Evolutionary conservation across 2,797 vertebrate genomes (phyloP).

Genomic region (Delichon dasypus): DNA sequence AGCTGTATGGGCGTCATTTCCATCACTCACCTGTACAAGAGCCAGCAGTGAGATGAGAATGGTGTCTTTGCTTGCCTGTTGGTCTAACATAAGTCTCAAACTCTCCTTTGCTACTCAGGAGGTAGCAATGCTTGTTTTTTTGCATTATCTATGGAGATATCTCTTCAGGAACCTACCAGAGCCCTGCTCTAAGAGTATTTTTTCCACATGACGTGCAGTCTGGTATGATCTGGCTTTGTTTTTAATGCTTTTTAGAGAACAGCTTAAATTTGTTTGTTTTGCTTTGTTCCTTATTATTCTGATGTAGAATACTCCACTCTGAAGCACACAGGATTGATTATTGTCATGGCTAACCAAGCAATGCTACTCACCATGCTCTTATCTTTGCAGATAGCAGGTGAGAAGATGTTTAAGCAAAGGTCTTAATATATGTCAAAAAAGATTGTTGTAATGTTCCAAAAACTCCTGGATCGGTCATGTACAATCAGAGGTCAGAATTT

Average conservation of each 20-base stretch:
- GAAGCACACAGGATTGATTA: neutral
- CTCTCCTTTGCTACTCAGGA: neutral
- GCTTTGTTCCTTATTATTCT: neutral
- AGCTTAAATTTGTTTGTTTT: neutral
- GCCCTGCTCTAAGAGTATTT: neutral
- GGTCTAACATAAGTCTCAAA: neutral
- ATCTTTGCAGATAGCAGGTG: neutral
- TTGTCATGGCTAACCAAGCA: neutral
- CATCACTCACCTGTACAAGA: neutral
- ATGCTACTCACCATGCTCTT: neutral
- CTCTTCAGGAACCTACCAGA: neutral
- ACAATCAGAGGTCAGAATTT: neutral
- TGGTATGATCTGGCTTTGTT: neutral
- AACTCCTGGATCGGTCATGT: neutral
- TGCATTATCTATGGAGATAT: neutral
- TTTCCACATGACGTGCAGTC: neutral
- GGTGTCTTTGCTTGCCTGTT: neutral
- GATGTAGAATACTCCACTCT: neutral
- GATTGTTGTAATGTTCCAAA: neutral
- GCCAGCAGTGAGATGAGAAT: neutral
- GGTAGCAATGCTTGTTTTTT: neutral
- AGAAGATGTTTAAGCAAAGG: neutral
- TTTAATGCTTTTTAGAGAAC: neutral
- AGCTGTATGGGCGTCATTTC: neutral
- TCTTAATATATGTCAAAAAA: neutral